Evolutionary conservation across 2,888 invertebrate species (phyloP), one percentile per base, ranked within the genome.

Genomic region (Ptychoptera contaminata): DNA sequence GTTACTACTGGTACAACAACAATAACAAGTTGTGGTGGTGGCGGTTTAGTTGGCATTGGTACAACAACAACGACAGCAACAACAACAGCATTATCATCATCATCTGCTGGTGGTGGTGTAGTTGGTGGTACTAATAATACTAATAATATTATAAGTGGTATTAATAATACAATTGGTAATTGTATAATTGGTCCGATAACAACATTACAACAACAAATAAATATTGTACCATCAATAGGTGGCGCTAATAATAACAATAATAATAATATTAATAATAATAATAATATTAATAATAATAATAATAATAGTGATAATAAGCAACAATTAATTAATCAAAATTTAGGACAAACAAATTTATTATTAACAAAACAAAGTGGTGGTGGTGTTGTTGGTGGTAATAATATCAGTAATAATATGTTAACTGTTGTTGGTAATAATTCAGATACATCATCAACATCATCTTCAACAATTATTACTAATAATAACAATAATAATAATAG

Each of bases 1-100:
- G 59, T 69, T 62, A 66, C 69, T 56, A 63, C 68, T 56, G 63
- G 62, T 61, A 62, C 64, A 61, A 67, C 67, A 62, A 71, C 69
- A 57, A 66, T 64, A 62, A 68, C 68, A 58, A 68, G 66, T 48
- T 23, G 23, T 23, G 23, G 23, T 23, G 23, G 23, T 23, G 23
- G 23, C 7, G 23, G 23, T 23, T 23, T 23, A 23, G 23, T 23
- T 23, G 23, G 23, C 7, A 23, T 23, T 23, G 23, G 23, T 3
- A 65, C 60, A 43, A 60, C 57, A 37, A 42, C 44, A 42, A 38
- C 50, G 47, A 46, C 47, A 48, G 57, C 59, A 42, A 58, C 59
- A 43, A 59, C 59, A 50, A 60, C 58, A 52, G 59, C 57, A 55
- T 55, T 55, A 55, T 56, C 52, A 46, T 60, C 53, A 53, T 62